Conservation (phyloP, 2,113 vertebrate species). For the Girardinichthys multiradiatus region DNA sequence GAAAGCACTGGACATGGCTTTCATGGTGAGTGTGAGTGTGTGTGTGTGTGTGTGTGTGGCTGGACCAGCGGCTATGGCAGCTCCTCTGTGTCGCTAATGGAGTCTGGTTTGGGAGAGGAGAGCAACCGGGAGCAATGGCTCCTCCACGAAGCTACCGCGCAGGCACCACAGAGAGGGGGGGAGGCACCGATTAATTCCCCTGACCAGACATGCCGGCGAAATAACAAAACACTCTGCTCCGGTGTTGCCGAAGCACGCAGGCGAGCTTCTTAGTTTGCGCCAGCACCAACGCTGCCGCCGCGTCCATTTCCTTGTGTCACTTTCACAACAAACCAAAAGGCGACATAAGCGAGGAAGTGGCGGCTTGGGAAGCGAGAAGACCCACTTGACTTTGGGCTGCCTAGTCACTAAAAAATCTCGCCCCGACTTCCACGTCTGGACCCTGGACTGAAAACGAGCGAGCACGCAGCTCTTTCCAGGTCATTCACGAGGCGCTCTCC, state of each 20-base stretch:
- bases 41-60: conserved; percentile 75
- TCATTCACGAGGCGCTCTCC: conserved; percentile 84
- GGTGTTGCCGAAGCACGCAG: conserved; percentile 25
- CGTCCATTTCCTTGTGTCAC: conserved; percentile 77
- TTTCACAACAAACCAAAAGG: conserved; percentile 72
- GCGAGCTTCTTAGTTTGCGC: conserved; percentile 16
- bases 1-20: conserved; percentile 65
- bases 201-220: conserved; percentile 72
- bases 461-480: conserved; percentile 80
- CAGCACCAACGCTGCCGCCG: conserved; percentile 16
- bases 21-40: conserved; percentile 77
- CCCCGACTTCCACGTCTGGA: conserved; percentile 70
- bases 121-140: conserved; percentile 90
- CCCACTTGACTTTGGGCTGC: conserved; percentile 78
- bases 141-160: conserved; percentile 82
- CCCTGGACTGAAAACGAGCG: conserved; percentile 58
- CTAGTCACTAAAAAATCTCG: conserved; percentile 49
- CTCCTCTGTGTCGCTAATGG: conserved; percentile 81
- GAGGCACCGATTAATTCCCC: conserved; percentile 48
- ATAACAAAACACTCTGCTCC: conserved; percentile 62
- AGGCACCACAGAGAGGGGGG: not conserved
- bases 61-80: conserved; percentile 77
- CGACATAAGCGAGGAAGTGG: conserved; percentile 65
- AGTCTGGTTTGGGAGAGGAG: conserved; percentile 75
- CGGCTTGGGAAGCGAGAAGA: conserved; percentile 66